Evolutionary conservation across 2,888 invertebrate genomes (phyloP).

Genomic region (Cancer borealis): DNA sequence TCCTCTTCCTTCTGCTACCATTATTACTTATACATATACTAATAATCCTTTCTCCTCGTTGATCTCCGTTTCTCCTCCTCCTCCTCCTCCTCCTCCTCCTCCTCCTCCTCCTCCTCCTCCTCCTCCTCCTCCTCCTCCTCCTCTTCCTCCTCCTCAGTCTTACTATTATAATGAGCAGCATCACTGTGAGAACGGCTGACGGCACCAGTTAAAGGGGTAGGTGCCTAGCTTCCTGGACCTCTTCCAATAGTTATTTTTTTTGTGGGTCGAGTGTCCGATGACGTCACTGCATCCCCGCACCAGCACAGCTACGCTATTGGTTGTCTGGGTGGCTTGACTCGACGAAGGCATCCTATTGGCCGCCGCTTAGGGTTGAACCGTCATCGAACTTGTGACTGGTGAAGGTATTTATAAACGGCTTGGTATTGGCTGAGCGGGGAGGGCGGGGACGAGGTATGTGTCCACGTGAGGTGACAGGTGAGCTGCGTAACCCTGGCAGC

Average conservation of each 20-base stretch:
- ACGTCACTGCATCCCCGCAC: conserved; percentile 49
- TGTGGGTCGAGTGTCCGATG: neutral
- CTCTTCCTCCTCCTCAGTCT: neutral
- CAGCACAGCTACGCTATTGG: conserved; percentile 47
- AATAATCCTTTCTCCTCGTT: neutral
- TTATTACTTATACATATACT: neutral
- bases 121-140: neutral
- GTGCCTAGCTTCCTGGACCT: neutral
- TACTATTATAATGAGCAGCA: neutral
- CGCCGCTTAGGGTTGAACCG: neutral
- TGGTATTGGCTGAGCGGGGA: conserved; percentile 26
- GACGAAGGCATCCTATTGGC: conserved; percentile 41
- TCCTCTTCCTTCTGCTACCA: neutral
- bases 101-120: neutral
- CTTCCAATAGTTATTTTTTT: conserved; percentile 38
- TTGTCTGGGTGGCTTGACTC: conserved; percentile 47
- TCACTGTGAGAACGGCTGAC: neutral
- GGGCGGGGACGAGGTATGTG: conserved; percentile 31
- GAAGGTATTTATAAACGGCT: conserved; percentile 7
- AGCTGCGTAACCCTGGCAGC: neutral
- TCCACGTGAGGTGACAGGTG: neutral
- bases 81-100: neutral
- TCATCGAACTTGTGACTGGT: neutral
- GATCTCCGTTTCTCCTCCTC: neutral
- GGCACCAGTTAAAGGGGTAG: conserved; percentile 31